Conservation (phyloP, 2,888 invertebrate species). For the Morpho helenor region DNA sequence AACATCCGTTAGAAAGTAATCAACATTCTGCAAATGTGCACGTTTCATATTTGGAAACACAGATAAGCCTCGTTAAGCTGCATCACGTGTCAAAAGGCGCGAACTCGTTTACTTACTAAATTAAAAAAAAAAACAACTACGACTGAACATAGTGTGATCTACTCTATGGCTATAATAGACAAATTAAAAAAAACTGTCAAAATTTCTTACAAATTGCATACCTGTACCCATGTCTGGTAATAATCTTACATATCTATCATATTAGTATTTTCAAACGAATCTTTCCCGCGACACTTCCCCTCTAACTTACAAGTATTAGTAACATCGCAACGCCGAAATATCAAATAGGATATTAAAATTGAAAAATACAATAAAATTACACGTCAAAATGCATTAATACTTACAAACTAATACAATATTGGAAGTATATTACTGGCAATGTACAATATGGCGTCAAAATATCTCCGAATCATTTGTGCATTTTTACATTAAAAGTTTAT, state of each 20-base stretch:
- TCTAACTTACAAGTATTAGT: conserved; percentile 9
- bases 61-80: no score
- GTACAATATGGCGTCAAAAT: conserved; percentile 36
- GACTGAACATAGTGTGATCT: no score
- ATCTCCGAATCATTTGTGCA: conserved; percentile 33
- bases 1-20: no score
- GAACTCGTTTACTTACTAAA: no score
- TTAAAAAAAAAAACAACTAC: no score
- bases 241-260: background rate
- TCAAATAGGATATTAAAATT: conserved; percentile 21
- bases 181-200: no score
- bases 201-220: conserved; percentile 1
- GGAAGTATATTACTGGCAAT: conserved; percentile 43
- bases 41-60: no score
- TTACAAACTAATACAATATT: conserved; percentile 37
- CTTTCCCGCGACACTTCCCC: background rate
- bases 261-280: conserved; percentile 1
- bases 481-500: conserved; percentile 5
- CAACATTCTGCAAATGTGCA: no score
- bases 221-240: background rate
- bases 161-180: no score
- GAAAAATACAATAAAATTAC: conserved; percentile 29
- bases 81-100: no score
- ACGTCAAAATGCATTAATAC: conserved; percentile 47
- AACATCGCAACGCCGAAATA: conserved; percentile 13